These are phyloP conservation scores for Anser brachyrhynchus DNA, from an alignment of 2,113 vertebrate species.

Conservation along the genomic window DNA sequence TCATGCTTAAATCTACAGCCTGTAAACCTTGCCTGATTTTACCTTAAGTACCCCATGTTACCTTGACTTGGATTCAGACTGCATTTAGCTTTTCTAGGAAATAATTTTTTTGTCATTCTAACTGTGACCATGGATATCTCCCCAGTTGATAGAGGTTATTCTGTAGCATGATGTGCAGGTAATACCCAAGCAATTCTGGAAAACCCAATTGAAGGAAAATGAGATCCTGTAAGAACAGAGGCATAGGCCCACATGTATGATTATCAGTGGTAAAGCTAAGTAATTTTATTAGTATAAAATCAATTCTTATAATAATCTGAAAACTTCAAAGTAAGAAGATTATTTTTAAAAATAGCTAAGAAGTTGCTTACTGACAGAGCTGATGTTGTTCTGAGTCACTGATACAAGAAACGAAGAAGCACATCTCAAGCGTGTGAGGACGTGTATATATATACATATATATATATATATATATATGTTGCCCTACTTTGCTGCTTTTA, in stretches of 20 bases:
- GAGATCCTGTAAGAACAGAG: not conserved
- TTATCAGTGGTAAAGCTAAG: not conserved
- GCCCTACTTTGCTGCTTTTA: not conserved
- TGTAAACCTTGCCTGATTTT: not conserved
- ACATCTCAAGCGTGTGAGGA: not conserved
- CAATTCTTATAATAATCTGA: not conserved
- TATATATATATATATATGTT: not conserved
- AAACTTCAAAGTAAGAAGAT: not conserved
- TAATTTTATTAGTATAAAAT: not conserved
- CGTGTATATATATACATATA: no score
- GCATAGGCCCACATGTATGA: not conserved
- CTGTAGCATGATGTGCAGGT: not conserved
- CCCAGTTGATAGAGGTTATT: not conserved
- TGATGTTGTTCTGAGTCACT: not conserved
- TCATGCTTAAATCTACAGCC: not conserved
- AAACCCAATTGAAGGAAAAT: not conserved
- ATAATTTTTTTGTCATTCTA: not conserved
- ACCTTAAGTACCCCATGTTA: not conserved
- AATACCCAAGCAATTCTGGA: not conserved
- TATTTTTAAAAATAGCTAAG: not conserved
- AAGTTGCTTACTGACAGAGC: not conserved
- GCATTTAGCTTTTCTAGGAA: not conserved
- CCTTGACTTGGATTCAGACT: not conserved
- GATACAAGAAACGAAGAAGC: not conserved
- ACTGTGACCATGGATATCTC: not conserved